Evolutionary conservation across 2,797 vertebrate species (phyloP).

Genomic region (Taenioides sp.): DNA sequence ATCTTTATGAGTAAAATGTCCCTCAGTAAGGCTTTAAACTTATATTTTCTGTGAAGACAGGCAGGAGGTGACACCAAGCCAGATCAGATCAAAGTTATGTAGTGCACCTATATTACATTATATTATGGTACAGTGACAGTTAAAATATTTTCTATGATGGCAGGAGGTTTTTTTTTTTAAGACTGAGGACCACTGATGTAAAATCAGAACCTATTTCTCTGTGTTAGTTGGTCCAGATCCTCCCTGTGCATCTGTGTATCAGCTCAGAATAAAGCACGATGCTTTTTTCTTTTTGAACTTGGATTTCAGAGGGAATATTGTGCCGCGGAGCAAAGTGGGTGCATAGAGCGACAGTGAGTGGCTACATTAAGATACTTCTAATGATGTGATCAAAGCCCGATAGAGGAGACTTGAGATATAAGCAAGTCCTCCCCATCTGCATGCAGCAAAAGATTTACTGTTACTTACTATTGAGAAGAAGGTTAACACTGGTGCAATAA

Average conservation of each 20-base stretch:
- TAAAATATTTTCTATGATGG: not conserved
- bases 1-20: too few species aligned
- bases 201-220: constrained; percentile 35
- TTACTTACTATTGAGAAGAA: constrained; percentile 2
- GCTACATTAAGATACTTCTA: constrained; percentile 54
- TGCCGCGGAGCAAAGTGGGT: constrained; percentile 48
- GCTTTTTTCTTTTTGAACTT: constrained; percentile 68
- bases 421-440: constrained; percentile 29
- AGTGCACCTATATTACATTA: too few species aligned
- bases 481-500: constrained; percentile 20
- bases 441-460: constrained; percentile 17
- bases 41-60: too few species aligned
- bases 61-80: too few species aligned
- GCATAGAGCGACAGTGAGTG: constrained; percentile 38
- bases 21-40: too few species aligned
- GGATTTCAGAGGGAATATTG: constrained; percentile 64
- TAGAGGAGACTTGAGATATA: constrained; percentile 34
- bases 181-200: not conserved
- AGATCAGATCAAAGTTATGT: too few species aligned
- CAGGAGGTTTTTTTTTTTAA: not conserved
- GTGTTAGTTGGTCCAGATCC: constrained; percentile 37
- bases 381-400: constrained; percentile 54
- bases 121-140: not conserved
- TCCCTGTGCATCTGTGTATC: constrained; percentile 30
- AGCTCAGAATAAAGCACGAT: constrained; percentile 48